Base-by-base conservation (phyloP, 1,140 invertebrate genomes). In the Bombus pascuorum region DNA sequence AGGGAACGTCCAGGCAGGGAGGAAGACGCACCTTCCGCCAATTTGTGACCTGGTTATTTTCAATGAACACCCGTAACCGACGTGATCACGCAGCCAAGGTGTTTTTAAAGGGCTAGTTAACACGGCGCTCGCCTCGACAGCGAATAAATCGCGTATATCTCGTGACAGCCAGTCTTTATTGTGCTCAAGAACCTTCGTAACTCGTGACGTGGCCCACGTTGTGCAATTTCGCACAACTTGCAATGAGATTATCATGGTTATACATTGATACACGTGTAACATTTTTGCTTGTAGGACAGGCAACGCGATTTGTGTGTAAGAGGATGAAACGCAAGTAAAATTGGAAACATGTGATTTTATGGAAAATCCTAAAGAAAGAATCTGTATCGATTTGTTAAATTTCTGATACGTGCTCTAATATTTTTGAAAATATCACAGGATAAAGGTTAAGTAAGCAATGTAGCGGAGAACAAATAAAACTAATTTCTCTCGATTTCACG, bases 21-120 rank as follows among this genome's bases (percentile, higher is more conserved):
- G 59, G 66, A 80, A 68, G 77, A 66, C 73, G 75, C 79, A 81
- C 37, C 79, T 82, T 22, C 37, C 84, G 71, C 83, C 87, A 93
- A 93, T 93, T 93, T 92, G 88, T 89, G 90, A 91, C 88, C 88
- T 84, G 89, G 86, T 92, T 92, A 91, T 92, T 93, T 93, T 93
- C 92, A 92, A 92, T 91, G 88, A 92, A 89, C 57, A 87, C 81
- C 87, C 85, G 81, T 79, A 89, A 81, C 90, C 83, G 89, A 84
- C 91, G 80, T 93, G 91, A 92, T 92, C 89, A 77, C 73, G 81
- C 82, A 72, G 88, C 71, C 62, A 73, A 88, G 87, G 91, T 90
- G 87, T 90, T 91, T 91, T 89, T 92, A 92, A 93, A 87, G 86
- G 75, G 86, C 84, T 87, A 91, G 91, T 92, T 93, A 91, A 80